A percentile compares a stretch with the other conserved stretches of the same genome.
phyloP scores from a whole-genome alignment of 53 echinoderm and acorn worm genomes.

The Holothuria leucospilota region DNA sequence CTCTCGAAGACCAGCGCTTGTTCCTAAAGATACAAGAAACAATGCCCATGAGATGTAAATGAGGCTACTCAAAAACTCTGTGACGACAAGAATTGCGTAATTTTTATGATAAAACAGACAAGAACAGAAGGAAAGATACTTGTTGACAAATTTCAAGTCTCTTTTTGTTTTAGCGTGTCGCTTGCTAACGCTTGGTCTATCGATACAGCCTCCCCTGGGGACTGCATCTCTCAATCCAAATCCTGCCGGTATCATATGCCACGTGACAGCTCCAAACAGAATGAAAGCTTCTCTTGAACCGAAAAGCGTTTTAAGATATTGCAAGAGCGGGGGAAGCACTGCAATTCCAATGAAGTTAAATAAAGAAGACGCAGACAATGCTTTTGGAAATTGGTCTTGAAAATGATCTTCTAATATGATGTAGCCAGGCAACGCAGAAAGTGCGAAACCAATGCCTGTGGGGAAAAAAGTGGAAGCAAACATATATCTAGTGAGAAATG shows the following conservation, averaged over 20 bases:
- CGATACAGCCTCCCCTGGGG: background rate
- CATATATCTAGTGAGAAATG: too few species aligned
- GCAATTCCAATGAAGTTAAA: background rate
- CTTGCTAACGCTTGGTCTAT: background rate
- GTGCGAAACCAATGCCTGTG: background rate
- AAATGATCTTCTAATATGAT: background rate
- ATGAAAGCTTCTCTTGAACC: background rate
- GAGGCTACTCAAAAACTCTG: background rate
- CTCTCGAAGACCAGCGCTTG: background rate
- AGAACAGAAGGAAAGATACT: background rate
- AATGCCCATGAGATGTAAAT: background rate
- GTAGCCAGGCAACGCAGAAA: background rate
- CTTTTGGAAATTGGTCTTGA: background rate
- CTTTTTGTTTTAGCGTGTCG: background rate
- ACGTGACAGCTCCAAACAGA: background rate
- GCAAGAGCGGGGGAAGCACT: background rate
- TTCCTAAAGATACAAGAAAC: background rate
- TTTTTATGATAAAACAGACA: background rate
- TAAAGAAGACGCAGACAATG: background rate
- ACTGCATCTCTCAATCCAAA: background rate
- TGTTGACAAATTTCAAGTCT: background rate
- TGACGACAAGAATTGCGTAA: background rate
- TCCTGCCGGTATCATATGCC: background rate
- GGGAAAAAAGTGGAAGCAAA: background rate
- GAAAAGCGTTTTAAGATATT: background rate